Conservation (phyloP, 2,888 invertebrate species). For the Toxonevra muliebris region DNA sequence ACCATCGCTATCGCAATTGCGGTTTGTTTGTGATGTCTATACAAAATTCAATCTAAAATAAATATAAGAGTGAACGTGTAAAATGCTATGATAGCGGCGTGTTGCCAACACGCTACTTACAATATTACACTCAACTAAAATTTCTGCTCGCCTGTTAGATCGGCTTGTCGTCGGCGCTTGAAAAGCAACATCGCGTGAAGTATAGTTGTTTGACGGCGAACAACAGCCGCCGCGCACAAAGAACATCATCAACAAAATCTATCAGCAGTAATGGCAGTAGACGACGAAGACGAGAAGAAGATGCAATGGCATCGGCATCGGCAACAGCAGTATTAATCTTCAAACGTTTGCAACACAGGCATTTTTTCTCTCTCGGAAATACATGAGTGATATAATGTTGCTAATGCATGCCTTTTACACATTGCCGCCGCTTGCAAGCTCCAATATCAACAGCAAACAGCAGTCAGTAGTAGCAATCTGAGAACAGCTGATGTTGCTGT, state of each 20-base stretch:
- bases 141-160: constrained; percentile 22
- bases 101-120: too few relatives aligned
- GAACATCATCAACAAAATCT: constrained; percentile 3
- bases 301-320: neutral
- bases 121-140: neutral
- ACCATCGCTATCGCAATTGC: too few relatives aligned
- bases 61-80: too few relatives aligned
- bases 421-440: neutral
- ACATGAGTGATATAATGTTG: neutral
- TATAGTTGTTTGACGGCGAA: neutral
- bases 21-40: too few relatives aligned
- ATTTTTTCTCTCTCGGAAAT: neutral
- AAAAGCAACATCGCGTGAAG: constrained; percentile 23
- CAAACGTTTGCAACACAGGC: neutral
- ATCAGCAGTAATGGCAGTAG: neutral
- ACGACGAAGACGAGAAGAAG: too few relatives aligned
- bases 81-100: too few relatives aligned
- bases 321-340: neutral
- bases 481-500: neutral
- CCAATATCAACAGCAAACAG: neutral
- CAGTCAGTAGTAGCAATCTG: neutral
- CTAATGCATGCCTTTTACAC: neutral
- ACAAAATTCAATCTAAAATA: too few relatives aligned
- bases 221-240: neutral
- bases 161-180: constrained; percentile 35